A percentile compares a stretch with the other conserved stretches of the same genome.
Conservation (phyloP, 1,140 invertebrate species). For the Aphelenchoides avenae region DNA sequence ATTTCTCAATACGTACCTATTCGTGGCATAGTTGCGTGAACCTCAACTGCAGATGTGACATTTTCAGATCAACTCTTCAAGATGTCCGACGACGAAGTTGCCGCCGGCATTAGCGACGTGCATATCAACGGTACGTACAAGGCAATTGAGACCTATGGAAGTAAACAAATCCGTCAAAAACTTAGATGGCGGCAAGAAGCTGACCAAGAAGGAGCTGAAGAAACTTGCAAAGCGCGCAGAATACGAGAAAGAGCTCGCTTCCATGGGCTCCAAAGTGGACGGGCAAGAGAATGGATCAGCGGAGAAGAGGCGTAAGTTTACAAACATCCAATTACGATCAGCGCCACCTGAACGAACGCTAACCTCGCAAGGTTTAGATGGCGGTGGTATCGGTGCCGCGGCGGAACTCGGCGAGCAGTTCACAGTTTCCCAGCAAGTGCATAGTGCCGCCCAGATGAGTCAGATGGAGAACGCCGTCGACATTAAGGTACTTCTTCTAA, state of each 20-base stretch:
- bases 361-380: background rate
- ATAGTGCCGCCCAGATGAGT: constrained; percentile 74
- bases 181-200: constrained; percentile 62
- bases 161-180: constrained; percentile 1
- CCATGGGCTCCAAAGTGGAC: constrained; percentile 63
- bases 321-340: background rate
- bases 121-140: constrained; percentile 7
- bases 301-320: constrained; percentile 1
- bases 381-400: constrained; percentile 61
- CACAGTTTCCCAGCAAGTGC: constrained; percentile 84
- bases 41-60: too few species aligned
- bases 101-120: too few species aligned
- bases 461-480: constrained; percentile 89
- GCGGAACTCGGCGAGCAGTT: constrained; percentile 87
- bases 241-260: constrained; percentile 83
- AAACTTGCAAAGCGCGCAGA: constrained; percentile 81
- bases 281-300: background rate
- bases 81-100: background rate
- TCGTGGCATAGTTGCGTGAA: too few species aligned
- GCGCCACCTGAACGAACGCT: background rate
- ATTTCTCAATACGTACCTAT: too few species aligned
- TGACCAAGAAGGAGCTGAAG: constrained; percentile 90
- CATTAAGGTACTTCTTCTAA: constrained; percentile 84
- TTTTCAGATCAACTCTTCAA: too few species aligned
- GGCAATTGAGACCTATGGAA: too few species aligned